Conservation (phyloP, 2,113 vertebrate genomes). For the Neolamprologus caudopunctatus region DNA sequence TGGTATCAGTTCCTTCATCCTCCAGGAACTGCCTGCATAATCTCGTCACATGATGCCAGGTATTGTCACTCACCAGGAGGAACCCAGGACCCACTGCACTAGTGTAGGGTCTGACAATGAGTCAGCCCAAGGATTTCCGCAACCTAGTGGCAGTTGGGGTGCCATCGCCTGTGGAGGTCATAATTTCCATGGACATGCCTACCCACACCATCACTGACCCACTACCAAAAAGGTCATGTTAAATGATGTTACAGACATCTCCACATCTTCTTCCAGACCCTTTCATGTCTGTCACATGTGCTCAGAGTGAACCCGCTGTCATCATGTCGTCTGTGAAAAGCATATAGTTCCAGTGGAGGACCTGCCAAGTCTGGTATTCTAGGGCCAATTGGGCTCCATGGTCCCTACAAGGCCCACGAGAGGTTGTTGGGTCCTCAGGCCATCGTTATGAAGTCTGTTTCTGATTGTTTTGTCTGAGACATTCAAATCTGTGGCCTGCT, state of each 20-base stretch:
- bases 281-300: not conserved
- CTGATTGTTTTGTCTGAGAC: not conserved
- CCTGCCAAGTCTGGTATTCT: not conserved
- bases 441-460: not conserved
- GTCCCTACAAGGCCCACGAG: not conserved
- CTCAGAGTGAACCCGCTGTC: not conserved
- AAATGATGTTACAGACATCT: not conserved
- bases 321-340: not conserved
- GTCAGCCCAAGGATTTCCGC: not conserved
- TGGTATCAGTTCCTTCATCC: not conserved
- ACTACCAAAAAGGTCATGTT: not conserved
- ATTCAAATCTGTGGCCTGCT: not conserved
- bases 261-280: not conserved
- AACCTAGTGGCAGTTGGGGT: not conserved
- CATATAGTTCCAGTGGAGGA: not conserved
- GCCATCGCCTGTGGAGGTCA: rapidly evolving
- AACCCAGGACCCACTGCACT: not conserved
- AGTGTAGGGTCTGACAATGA: not conserved
- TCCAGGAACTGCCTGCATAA: not conserved
- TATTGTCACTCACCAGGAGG: not conserved
- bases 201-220: not conserved
- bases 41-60: not conserved
- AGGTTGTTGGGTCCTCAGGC: not conserved
- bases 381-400: not conserved
- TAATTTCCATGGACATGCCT: not conserved